These are phyloP conservation scores for Gnathonemus echidnorhynchus DNA, from an alignment of 2,113 vertebrate genomes.

Conservation along the genomic window DNA sequence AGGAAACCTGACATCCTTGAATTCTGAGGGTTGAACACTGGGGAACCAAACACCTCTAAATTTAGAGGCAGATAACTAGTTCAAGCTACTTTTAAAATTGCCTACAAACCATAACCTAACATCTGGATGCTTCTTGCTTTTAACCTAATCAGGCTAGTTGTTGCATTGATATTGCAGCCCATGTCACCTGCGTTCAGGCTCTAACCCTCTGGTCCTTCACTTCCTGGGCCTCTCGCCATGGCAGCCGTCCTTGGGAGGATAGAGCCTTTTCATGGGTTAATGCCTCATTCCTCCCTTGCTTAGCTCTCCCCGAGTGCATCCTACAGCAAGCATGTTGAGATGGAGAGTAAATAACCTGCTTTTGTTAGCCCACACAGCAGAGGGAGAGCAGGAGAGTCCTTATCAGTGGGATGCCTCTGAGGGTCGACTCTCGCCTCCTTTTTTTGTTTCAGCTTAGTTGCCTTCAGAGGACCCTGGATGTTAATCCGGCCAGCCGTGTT, in stretches of 20 bases:
- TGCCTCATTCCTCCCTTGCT: background rate
- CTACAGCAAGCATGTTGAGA: background rate
- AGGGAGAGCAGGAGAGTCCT: background rate
- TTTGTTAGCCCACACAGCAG: background rate
- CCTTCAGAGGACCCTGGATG: background rate
- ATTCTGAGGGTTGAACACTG: background rate
- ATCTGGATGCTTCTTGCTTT: background rate
- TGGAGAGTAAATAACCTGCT: constrained; percentile 5
- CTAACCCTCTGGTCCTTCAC: background rate
- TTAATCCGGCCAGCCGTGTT: background rate
- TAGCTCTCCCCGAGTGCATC: background rate
- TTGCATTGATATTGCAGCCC: background rate
- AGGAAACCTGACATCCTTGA: background rate
- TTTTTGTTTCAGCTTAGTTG: background rate
- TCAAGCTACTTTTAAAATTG: background rate
- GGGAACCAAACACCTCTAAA: background rate
- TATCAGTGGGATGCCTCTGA: background rate
- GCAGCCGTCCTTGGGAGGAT: background rate
- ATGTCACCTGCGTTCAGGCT: background rate
- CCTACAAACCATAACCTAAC: background rate
- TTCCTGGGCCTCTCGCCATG: background rate
- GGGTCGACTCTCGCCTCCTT: background rate
- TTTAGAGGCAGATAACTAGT: background rate
- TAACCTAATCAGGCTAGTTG: background rate
- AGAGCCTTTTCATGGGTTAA: background rate